Evolutionary conservation across 2,888 invertebrate genomes (phyloP), one percentile per base, ranked within the genome.

Genomic region (Thecophora atra): DNA sequence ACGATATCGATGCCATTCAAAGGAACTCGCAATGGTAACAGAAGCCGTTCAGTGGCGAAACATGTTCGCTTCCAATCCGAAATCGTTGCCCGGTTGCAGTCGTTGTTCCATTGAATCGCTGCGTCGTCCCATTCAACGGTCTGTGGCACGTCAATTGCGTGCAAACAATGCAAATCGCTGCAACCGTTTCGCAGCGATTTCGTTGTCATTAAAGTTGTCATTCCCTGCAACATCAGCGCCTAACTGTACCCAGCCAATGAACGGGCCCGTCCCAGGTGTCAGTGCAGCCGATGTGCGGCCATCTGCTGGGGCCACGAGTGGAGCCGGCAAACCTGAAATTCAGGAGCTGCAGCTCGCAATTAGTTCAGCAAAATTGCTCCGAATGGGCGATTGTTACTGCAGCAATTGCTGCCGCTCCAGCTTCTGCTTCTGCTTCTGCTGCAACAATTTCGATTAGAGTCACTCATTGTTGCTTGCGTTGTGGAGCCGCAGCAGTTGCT

Each of bases 131-230:
- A 17, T 21, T 54, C 54, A 54, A 19, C 30, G n/a, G 3, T 30
- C 30, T 28, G 3, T 4, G 37, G 24, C 51, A 11, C 21, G 62
- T n/a, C 51, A 70, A 56, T 52, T 63, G 51, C 63, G 51, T 42
- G 63, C 73, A 63, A 77, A 79, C 81, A 82, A 80, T 79, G 82
- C 79, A 81, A 82, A 81, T 79, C 80, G 63, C 47, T 3, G 30
- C 42, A 56, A 54, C 28, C 65, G 42, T 54, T 24, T 69, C 24
- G 47, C 64, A 44, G 21, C 56, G 44, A 37, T 63, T 63, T 54
- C 51, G 52, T 30, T 63, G 67, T 67, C 67, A 62, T 52, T 63
- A 71, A 28, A 67, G 30, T 54, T 21, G 24, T 30, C 52, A 8
- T 37, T 28, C 37, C 51, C 66, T 72, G 72, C 42, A 60, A 30